phyloP scores from a whole-genome alignment of 2,888 invertebrate species.

The Cephus sareptanus region DNA sequence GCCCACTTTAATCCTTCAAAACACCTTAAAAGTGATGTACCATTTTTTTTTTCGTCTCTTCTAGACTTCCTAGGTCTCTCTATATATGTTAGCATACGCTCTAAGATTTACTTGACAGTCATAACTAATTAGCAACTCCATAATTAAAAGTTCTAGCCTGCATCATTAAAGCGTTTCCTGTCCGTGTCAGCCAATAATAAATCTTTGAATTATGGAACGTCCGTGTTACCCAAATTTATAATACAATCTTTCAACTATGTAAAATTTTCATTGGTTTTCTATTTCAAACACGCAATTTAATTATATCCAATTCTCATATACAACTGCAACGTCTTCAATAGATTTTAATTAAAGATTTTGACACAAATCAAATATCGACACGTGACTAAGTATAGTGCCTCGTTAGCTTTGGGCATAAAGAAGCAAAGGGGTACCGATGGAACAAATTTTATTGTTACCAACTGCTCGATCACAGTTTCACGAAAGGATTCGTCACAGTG shows the following conservation, averaged over 20 bases:
- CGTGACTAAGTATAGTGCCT: not conserved
- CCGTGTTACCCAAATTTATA: not conserved
- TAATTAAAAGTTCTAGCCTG: not conserved
- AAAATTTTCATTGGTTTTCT: not conserved
- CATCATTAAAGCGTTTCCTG: not conserved
- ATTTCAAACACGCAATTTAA: not conserved
- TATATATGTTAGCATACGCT: not conserved
- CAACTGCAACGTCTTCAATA: not conserved
- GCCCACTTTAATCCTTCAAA: not conserved
- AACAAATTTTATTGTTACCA: not conserved
- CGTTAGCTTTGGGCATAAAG: not conserved
- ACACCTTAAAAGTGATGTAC: not conserved
- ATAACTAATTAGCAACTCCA: not conserved
- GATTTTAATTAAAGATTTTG: not conserved
- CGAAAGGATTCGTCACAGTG: not conserved
- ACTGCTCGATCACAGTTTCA: not conserved
- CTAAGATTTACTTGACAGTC: not conserved
- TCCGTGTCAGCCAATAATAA: not conserved
- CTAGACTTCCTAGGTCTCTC: not conserved
- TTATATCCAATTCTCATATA: not conserved
- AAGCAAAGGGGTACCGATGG: not conserved
- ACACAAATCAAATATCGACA: not conserved
- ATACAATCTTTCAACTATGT: not conserved
- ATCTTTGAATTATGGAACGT: not conserved
- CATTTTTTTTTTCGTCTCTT: not conserved